These are phyloP conservation scores for Spodoptera picta DNA, from an alignment of 2,888 invertebrate species.

Conservation along the genomic window DNA sequence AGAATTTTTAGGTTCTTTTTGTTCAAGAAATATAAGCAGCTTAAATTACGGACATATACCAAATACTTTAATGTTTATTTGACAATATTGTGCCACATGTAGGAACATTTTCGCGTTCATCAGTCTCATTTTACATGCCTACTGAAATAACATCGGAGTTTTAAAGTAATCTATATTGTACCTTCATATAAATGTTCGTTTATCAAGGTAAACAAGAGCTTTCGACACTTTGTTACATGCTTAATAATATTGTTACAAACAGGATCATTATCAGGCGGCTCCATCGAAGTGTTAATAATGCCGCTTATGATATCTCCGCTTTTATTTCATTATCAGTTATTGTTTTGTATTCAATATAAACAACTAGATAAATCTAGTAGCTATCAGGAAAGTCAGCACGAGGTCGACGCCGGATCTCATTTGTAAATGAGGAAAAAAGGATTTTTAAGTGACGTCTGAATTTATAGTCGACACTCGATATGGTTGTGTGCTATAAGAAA, in stretches of 20 bases:
- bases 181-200: slow-evolving; percentile 1
- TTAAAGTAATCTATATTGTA: slow-evolving; percentile 6
- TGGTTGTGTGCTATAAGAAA: no score
- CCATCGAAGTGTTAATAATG: slow-evolving; percentile 11
- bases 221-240: slow-evolving; percentile 4
- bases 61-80: slow-evolving; percentile 29
- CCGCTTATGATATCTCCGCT: slow-evolving; percentile 1
- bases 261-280: slow-evolving; percentile 20
- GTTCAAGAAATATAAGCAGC: slow-evolving; percentile 22
- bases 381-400: no score
- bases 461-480: no score
- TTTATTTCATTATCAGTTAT: slow-evolving; percentile 7
- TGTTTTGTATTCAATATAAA: slow-evolving; percentile 3
- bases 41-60: slow-evolving; percentile 34
- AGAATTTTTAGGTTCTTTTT: slow-evolving; percentile 38
- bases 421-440: no score
- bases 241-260: slow-evolving; percentile 30
- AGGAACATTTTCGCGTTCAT: slow-evolving; percentile 6
- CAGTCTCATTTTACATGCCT: slow-evolving; percentile 22
- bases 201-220: slow-evolving; percentile 20
- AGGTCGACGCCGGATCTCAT: no score
- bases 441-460: no score
- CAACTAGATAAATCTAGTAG: neutral
- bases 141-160: slow-evolving; percentile 2
- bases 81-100: slow-evolving; percentile 32